Base-by-base conservation (phyloP, 2,888 invertebrate species). In the Sphaerophoria rueppellii region DNA sequence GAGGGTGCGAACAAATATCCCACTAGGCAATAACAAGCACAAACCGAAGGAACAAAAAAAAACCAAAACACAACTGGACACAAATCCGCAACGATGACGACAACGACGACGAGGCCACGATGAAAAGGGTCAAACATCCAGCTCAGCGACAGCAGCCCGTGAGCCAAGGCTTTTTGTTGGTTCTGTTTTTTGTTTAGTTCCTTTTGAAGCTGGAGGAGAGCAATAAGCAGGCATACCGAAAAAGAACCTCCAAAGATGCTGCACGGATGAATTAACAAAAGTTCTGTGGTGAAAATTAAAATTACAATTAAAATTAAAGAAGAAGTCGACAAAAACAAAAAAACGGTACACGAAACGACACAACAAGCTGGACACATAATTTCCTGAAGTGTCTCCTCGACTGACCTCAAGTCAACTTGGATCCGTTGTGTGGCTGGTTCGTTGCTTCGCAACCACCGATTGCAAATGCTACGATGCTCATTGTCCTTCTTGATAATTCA, bases 281-380 rank as follows among this genome's bases (percentile, higher is more conserved):
- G 81, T 85, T 85, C 85, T 57, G 76, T 69, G 50, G 76, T 61
- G 55, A 72, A 85, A 80, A 85, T 80, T 81, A 81, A 85, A 85
- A 77, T 81, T 76, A 85, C 83, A 85, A 80, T 80, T 80, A 75
- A 85, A 85, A 80, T 85, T 77, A 81, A 85, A 85, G 81, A 54
- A 80, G 71, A 65, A 46, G 57, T 35, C 46, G 32, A 40, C 50
- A 14, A 34, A 71, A 57, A 72, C 43, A 50, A 71, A 54, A 67
- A 77, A 71, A 63, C 50, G 60, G 65, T 48, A 81, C 75, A 61
- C 69, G 43, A 24, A 24, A 2, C 24, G 67, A 74, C 54, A 58
- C 48, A 24, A 70, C 73, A 74, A 63, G 70, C 54, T 69, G 80
- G 72, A 83, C 83, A 80, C 67, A 83, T 72, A 80, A 72, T 83